A percentile compares a stretch with the other conserved stretches of the same genome.
Evolutionary conservation across 2,113 vertebrate genomes (phyloP).

Genomic region (Semnornis frantzii): DNA sequence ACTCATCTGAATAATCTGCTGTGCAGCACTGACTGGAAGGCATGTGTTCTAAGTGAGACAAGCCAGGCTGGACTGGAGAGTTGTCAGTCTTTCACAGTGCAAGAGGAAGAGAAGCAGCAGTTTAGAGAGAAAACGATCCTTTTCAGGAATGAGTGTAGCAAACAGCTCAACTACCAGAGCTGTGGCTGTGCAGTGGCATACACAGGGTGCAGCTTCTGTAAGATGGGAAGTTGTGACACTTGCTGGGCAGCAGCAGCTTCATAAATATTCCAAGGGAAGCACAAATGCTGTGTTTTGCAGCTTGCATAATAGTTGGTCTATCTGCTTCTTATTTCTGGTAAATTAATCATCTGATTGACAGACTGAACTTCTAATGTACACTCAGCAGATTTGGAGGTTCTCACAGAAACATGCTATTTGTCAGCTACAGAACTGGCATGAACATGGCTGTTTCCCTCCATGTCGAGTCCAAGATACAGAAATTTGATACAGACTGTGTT

Average conservation of each 20-base stretch:
- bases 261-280: not conserved
- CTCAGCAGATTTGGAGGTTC: not conserved
- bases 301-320: not conserved
- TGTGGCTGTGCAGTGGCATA: not conserved
- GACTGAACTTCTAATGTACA: not conserved
- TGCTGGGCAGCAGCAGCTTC: not conserved
- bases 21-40: not conserved
- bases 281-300: rapidly evolving
- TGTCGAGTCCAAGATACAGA: not conserved
- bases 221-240: not conserved
- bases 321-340: not conserved
- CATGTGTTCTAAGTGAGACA: not conserved
- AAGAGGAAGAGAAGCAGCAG: not conserved
- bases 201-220: not conserved
- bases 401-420: not conserved
- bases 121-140: not conserved
- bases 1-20: not conserved
- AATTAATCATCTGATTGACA: not conserved
- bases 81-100: not conserved
- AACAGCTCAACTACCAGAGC: not conserved
- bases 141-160: not conserved
- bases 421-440: not conserved
- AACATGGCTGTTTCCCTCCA: not conserved
- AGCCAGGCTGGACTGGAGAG: not conserved
- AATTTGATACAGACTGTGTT: not conserved